phyloP scores from a whole-genome alignment of 2,797 vertebrate species.

The Threskiornis aethiopicus region DNA sequence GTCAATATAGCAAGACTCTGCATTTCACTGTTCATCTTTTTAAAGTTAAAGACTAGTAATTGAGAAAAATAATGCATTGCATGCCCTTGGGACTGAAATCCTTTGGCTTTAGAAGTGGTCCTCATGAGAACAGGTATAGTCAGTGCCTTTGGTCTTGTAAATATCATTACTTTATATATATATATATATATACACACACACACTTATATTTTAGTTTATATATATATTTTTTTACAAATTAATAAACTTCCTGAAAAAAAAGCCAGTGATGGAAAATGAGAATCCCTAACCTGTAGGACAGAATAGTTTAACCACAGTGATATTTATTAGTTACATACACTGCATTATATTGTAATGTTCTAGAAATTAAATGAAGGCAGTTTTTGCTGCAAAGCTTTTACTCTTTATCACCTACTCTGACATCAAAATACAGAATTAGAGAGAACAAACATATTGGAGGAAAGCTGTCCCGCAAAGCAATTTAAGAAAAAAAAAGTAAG shows the following conservation, averaged over 20 bases:
- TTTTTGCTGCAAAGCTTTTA: neutral
- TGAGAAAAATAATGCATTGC: neutral
- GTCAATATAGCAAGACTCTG: neutral
- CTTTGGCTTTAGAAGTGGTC: neutral
- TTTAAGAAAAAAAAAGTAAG: neutral
- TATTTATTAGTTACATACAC: neutral
- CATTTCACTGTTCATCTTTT: neutral
- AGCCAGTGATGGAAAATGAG: neutral
- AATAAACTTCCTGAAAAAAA: neutral
- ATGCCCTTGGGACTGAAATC: neutral
- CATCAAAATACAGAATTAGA: neutral
- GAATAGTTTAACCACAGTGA: neutral
- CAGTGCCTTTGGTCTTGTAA: neutral
- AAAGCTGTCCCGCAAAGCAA: neutral
- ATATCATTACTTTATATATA: neutral
- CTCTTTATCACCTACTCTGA: neutral
- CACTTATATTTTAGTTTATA: neutral
- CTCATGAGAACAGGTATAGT: neutral
- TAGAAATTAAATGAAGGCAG: neutral
- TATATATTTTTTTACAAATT: neutral
- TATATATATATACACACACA: neutral
- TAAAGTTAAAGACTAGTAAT: neutral
- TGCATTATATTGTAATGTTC: neutral
- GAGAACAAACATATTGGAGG: neutral
- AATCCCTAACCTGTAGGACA: neutral